Base-by-base conservation (phyloP, 2,113 vertebrate species). In the Platysteira castanea region DNA sequence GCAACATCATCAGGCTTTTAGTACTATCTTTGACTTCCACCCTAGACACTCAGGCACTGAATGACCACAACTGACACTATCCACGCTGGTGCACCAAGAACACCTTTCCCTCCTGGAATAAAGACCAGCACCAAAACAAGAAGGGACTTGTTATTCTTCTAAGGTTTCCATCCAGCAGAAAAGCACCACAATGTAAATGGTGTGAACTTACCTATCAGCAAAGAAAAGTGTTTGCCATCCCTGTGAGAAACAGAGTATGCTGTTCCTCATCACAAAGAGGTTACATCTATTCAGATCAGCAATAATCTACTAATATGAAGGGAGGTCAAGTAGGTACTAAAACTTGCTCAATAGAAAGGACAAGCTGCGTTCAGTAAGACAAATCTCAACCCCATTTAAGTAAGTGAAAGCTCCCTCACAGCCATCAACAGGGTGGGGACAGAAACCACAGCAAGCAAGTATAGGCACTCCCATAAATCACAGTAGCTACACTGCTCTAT, bases 391-490 rank as follows among this genome's bases (percentile, higher is more conserved):
- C 60, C 22, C 31, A 24, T 33, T 67, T 20, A 77, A 85, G 37
- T 64, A 76, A 60, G 24, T 26, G 91, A 89, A 90, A 89, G 69
- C 64, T 71, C 76, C 75, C 69, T 69, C 77, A 93, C 68, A 60
- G 53, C 70, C 65, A 76, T 90, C 90, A 90, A 44, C 56, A 39
- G 76, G 11, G 65, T 42, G 69, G 93, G 86, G 86, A 94, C 42
- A 78, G 92, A 86, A 90, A 67, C n/a, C 69, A 41, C 64, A 93
- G 44, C 26, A 5, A 93, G 68, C 68, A 50, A 53, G 53, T 53
- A 69, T 0, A 86, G 90, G 44, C 88, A 64, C 86, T 86, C 39
- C 60, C 73, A 89, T 93, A 96, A 95, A 96, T 92, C 95, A 92
- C 71, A 18, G 69, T 0, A 65, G 86, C 73, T 89, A 46, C 56